Conservation (phyloP, 2,888 invertebrate species). For the Asteroscopus sphinx region DNA sequence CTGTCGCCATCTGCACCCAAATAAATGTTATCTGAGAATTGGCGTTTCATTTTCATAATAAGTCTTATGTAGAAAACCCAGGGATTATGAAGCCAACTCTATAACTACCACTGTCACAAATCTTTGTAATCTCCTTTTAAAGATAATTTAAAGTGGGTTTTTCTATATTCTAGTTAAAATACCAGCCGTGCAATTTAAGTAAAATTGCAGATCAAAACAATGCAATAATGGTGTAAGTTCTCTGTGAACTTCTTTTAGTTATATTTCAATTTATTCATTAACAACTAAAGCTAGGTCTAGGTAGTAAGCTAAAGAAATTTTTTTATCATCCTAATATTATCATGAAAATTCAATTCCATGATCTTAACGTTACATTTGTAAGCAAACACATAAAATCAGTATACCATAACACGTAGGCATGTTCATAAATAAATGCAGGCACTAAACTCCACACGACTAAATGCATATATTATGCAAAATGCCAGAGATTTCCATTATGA, state of each 20-base stretch:
- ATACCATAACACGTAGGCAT: constrained; percentile 26
- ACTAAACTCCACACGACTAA: constrained; percentile 60
- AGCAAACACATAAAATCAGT: constrained; percentile 18
- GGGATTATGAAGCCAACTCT: too few relatives aligned
- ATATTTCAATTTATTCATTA: neutral
- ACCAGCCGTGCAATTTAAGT: too few relatives aligned
- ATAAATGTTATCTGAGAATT: constrained; percentile 68
- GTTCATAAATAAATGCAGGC: constrained; percentile 36
- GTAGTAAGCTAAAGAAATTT: neutral
- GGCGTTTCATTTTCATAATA: constrained; percentile 35
- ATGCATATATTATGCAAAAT: constrained; percentile 68
- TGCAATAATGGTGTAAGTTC: too few relatives aligned
- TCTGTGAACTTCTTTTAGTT: too few relatives aligned
- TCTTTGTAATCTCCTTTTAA: too few relatives aligned
- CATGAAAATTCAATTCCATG: constrained; percentile 1
- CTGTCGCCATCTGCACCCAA: constrained; percentile 70
- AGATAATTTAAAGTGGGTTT: too few relatives aligned
- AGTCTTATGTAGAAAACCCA: too few relatives aligned
- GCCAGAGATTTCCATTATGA: constrained; percentile 57
- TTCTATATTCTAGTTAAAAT: too few relatives aligned
- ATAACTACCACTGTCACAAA: too few relatives aligned
- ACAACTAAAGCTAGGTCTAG: neutral
- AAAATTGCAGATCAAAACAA: too few relatives aligned
- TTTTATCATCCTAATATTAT: neutral
- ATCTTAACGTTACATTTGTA: constrained; percentile 7